Conservation (phyloP, 1,140 invertebrate genomes). For the Dufourea novaeangliae region DNA sequence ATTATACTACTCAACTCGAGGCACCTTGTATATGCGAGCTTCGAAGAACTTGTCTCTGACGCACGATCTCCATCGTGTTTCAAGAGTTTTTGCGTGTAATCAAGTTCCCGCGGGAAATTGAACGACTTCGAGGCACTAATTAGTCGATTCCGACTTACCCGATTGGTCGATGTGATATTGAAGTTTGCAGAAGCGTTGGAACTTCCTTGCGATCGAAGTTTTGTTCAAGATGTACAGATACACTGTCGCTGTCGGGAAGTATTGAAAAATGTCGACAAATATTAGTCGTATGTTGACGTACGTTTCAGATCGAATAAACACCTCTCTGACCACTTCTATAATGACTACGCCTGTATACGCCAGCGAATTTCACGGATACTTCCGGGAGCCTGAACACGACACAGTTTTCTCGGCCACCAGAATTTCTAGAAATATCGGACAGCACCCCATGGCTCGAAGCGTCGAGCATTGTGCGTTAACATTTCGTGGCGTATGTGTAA, state of each 20-base stretch:
- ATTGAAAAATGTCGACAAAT: not conserved
- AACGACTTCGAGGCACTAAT: too few relatives aligned
- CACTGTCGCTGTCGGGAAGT: not conserved
- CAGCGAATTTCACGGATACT: not conserved
- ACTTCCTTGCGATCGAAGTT: not conserved
- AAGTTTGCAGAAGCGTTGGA: too few relatives aligned
- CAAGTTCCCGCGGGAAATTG: not conserved
- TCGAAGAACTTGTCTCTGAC: too few relatives aligned
- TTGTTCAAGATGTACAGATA: not conserved
- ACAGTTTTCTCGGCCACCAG: not conserved
- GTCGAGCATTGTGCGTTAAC: not conserved
- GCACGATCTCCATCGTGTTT: too few relatives aligned
- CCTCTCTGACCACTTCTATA: too few relatives aligned
- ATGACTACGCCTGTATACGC: not conserved
- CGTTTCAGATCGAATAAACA: too few relatives aligned
- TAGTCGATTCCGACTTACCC: too few relatives aligned
- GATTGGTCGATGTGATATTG: too few relatives aligned
- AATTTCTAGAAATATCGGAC: constrained; percentile 2
- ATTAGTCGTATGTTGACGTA: too few relatives aligned
- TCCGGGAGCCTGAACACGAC: not conserved
- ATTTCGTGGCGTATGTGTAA: not conserved
- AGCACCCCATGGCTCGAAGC: not conserved
- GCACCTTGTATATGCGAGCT: too few relatives aligned
- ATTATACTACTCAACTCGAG: too few relatives aligned
- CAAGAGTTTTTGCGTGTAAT: too few relatives aligned